Conservation (phyloP, 2,797 vertebrate genomes). For the Hypotaenidia okinawae region DNA sequence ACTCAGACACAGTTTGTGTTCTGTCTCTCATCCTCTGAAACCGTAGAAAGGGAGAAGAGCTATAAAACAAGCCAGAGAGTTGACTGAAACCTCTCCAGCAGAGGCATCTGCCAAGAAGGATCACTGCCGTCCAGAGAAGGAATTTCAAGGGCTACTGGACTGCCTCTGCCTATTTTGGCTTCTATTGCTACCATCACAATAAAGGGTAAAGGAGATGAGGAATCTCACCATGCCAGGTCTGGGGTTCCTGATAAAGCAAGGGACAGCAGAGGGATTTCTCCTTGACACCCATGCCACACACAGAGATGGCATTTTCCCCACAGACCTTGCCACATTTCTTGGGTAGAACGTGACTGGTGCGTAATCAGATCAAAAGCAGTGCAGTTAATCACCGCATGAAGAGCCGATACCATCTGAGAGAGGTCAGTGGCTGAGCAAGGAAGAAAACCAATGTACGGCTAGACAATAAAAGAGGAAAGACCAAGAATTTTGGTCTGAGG, state of each 20-base stretch:
- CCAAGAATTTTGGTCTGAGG: not conserved
- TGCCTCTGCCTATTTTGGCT: not conserved
- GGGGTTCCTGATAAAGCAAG: fast-evolving
- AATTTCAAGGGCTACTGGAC: not conserved
- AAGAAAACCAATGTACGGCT: not conserved
- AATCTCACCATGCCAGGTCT: fast-evolving
- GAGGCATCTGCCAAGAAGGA: not conserved
- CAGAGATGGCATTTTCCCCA: not conserved
- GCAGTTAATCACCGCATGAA: not conserved
- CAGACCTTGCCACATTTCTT: not conserved
- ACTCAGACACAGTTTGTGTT: not conserved
- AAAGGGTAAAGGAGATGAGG: not conserved
- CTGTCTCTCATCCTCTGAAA: not conserved
- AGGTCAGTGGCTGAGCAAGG: not conserved
- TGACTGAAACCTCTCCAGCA: not conserved
- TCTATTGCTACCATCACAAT: not conserved
- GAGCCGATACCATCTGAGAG: not conserved
- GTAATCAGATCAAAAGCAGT: not conserved
- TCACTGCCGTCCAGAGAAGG: not conserved
- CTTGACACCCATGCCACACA: not conserved
- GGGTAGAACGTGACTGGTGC: not conserved
- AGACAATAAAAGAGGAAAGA: not conserved
- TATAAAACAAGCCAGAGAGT: not conserved
- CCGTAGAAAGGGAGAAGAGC: not conserved
- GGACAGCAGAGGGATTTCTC: not conserved